Evolutionary conservation across 2,113 vertebrate species (phyloP).

Genomic region (Bagarius yarrelli): DNA sequence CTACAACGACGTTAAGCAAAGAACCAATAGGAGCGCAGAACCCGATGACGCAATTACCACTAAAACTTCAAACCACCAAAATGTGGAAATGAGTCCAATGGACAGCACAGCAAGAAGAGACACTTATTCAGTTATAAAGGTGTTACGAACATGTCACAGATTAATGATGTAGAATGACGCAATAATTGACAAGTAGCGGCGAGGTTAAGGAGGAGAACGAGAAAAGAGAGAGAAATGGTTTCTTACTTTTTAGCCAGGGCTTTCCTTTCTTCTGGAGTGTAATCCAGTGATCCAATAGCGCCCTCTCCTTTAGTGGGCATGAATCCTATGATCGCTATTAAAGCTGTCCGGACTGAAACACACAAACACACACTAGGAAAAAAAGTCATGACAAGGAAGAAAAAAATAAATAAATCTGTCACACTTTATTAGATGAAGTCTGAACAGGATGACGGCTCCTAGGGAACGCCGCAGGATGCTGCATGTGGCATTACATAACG

Average conservation of each 20-base stretch:
- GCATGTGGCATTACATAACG: conserved; percentile 56
- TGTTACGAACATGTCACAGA: no score
- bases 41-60: no score
- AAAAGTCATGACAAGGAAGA: neutral
- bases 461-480: neutral
- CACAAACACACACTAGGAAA: conserved; percentile 50
- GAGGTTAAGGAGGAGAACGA: no score
- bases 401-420: conserved; percentile 22
- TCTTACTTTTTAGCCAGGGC: conserved; percentile 96
- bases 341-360: conserved; percentile 89
- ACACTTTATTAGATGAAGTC: conserved; percentile 19
- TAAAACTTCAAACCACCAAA: no score
- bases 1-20: no score
- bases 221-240: neutral
- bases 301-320: conserved; percentile 99
- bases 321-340: conserved; percentile 97
- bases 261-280: conserved; percentile 93
- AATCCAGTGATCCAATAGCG: conserved; percentile 97
- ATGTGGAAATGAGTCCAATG: no score
- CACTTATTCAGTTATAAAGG: no score
- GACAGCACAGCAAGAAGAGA: no score
- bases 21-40: no score
- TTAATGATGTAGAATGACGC: no score
- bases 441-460: neutral
- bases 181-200: no score